Conservation (phyloP, 2,113 vertebrate genomes). For the Pelvicachromis taeniatus region DNA sequence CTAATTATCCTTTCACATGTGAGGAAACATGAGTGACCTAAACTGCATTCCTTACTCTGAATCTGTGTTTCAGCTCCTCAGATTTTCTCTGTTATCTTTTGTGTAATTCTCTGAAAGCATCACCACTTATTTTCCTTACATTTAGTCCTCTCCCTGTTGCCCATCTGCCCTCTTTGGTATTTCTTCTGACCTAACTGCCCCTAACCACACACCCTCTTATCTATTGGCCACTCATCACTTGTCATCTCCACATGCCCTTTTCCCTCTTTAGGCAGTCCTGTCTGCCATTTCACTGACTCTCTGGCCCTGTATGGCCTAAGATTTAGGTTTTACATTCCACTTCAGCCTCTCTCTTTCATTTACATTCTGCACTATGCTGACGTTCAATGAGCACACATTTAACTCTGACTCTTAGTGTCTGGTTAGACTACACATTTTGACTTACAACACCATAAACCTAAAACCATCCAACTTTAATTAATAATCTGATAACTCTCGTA, state of each 20-base stretch:
- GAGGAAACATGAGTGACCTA: background rate
- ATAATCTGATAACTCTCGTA: background rate
- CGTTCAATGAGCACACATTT: background rate
- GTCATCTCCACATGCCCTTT: background rate
- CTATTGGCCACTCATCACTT: background rate
- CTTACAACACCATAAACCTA: background rate
- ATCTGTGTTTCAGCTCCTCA: background rate
- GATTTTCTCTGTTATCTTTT: background rate
- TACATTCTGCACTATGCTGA: background rate
- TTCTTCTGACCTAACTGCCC: background rate
- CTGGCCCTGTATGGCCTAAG: background rate
- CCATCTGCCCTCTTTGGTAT: constrained; percentile 1
- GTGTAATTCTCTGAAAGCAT: background rate
- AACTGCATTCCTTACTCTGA: background rate
- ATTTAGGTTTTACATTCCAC: background rate
- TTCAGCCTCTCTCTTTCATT: background rate
- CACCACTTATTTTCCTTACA: background rate
- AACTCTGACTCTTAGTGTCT: background rate
- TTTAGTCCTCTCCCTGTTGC: background rate
- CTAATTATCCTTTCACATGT: background rate
- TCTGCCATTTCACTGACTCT: background rate
- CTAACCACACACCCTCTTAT: constrained; percentile 19
- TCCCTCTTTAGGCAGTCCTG: background rate
- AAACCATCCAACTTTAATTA: background rate
- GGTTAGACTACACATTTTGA: background rate